Percentiles rank a stretch among this genome's conserved stretches.
phyloP scores from a whole-genome alignment of 2,797 vertebrate genomes.

The Melanogrammus aeglefinus region DNA sequence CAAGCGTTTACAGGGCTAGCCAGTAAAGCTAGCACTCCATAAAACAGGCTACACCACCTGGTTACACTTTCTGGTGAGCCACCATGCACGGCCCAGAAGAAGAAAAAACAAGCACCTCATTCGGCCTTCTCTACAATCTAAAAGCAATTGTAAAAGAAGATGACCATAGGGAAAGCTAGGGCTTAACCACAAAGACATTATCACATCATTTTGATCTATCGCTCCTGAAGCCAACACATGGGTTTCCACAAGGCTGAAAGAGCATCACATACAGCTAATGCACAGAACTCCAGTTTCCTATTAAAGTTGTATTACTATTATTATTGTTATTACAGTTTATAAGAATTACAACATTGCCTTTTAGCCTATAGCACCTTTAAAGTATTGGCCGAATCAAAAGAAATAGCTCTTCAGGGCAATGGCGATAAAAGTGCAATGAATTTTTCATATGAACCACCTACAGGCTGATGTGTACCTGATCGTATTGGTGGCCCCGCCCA shows the following conservation, averaged over 20 bases:
- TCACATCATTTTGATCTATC: background rate
- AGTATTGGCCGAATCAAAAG: too few relatives aligned
- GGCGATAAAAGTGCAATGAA: background rate
- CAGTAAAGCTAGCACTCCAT: constrained; percentile 74
- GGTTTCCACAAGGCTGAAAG: background rate
- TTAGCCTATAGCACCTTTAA: too few relatives aligned
- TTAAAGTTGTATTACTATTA: background rate
- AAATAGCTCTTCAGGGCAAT: background rate
- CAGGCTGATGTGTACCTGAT: background rate
- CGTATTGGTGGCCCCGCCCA: background rate
- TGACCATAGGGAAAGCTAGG: background rate
- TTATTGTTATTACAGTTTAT: background rate
- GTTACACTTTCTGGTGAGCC: constrained; percentile 68
- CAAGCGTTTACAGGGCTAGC: constrained; percentile 56
- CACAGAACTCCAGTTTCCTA: background rate
- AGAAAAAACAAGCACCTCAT: background rate
- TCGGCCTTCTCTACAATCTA: background rate
- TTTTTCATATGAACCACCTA: background rate
- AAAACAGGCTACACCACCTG: constrained; percentile 65
- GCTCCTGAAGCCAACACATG: background rate
- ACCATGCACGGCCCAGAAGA: constrained; percentile 37
- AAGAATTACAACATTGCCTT: too few relatives aligned
- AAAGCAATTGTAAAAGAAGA: constrained; percentile 1
- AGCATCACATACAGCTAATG: background rate
- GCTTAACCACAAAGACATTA: background rate